Conservation (phyloP, 1,140 invertebrate species). For the Colletes gigas region DNA sequence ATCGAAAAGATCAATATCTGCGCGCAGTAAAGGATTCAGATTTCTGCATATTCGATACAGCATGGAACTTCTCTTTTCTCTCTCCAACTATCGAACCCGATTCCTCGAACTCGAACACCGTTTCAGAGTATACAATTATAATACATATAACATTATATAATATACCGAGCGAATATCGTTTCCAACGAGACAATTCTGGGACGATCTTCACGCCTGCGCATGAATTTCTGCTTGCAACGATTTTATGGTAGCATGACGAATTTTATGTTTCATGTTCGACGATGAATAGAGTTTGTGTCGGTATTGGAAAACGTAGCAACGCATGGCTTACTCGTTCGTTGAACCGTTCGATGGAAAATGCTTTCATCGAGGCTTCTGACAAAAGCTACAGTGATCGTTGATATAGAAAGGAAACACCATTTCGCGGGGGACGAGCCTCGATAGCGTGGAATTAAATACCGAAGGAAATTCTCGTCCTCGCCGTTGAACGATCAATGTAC, state of each 20-base stretch:
- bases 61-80: constrained; percentile 47
- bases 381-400: constrained; percentile 11
- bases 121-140: constrained; percentile 33
- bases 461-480: neutral
- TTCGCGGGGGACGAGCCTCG: too few species aligned
- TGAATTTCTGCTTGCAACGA: constrained; percentile 37
- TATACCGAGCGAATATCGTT: neutral
- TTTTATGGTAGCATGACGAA: constrained; percentile 9
- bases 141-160: constrained; percentile 6
- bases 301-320: neutral
- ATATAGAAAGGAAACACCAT: neutral
- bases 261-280: neutral
- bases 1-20: constrained; percentile 18
- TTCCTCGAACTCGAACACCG: constrained; percentile 49
- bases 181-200: constrained; percentile 66
- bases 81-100: neutral
- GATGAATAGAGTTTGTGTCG: neutral
- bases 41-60: constrained; percentile 48
- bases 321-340: constrained; percentile 24
- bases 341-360: neutral
- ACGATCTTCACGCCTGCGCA: constrained; percentile 73
- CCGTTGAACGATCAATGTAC: constrained; percentile 14
- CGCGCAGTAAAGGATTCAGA: neutral
- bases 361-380: neutral
- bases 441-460: neutral